phyloP scores from a whole-genome alignment of 2,888 invertebrate species.

The Cheilosia variabilis region DNA sequence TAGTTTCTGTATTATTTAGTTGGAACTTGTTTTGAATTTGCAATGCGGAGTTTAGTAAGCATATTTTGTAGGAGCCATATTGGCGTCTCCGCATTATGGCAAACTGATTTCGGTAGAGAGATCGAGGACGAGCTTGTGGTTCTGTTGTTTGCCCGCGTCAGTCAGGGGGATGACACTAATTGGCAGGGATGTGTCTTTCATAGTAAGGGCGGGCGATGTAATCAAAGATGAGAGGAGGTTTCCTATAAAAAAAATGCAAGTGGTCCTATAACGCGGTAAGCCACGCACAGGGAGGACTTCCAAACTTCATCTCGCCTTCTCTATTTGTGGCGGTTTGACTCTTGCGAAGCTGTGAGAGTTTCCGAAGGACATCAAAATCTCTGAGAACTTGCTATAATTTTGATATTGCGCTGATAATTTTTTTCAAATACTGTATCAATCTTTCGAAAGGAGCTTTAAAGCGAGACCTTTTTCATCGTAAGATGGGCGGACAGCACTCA shows the following conservation, averaged over 20 bases:
- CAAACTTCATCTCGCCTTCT: no score
- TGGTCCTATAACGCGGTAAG: no score
- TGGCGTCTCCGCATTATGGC: not conserved
- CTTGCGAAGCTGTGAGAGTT: no score
- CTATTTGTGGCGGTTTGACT: no score
- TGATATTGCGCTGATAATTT: no score
- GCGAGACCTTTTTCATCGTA: not conserved
- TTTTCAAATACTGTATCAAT: no score
- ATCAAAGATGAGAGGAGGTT: no score
- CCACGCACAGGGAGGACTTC: no score
- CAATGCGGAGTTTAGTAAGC: constrained; percentile 44
- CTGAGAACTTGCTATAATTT: no score
- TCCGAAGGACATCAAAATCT: no score
- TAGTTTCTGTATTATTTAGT: constrained; percentile 28
- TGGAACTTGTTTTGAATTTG: constrained; percentile 42
- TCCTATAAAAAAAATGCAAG: no score
- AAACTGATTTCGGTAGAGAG: not conserved
- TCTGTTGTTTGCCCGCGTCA: not conserved
- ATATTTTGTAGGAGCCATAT: constrained; percentile 1
- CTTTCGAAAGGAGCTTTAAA: no score
- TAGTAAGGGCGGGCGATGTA: not conserved
- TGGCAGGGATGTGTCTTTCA: not conserved
- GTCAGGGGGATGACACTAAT: not conserved
- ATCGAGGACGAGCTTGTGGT: not conserved
- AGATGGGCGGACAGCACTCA: not conserved